Evolutionary conservation across 92 coral and sea anemone species (phyloP).

Genomic region (Palythoa grandiflora): DNA sequence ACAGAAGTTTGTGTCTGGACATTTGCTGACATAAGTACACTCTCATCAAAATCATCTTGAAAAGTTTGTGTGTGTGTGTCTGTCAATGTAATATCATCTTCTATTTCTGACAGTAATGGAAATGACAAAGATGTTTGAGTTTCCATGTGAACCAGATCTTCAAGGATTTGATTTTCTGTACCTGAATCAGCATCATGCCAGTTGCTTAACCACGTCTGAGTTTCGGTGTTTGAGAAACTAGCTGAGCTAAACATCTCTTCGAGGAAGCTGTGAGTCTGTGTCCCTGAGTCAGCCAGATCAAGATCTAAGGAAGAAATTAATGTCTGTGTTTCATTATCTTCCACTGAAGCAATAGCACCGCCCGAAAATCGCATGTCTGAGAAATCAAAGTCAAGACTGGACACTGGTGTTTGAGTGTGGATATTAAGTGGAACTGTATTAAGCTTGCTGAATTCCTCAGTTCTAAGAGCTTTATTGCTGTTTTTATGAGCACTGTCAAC

Average conservation of each 20-base stretch:
- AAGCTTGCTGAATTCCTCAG: conserved; percentile 34
- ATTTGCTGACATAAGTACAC: conserved; percentile 57
- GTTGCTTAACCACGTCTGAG: conserved; percentile 75
- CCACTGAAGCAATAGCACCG: conserved; percentile 70
- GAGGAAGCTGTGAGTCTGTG: conserved; percentile 62
- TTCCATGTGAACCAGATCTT: conserved; percentile 84
- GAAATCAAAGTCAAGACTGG: conserved; percentile 56
- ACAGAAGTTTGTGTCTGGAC: conserved; percentile 69
- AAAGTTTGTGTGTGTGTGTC: conserved; percentile 94
- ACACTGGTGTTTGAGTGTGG: conserved; percentile 75
- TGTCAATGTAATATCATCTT: conserved; percentile 74
- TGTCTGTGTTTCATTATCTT: conserved; percentile 98
- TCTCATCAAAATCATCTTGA: conserved; percentile 66
- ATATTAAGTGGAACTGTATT: conserved; percentile 56
- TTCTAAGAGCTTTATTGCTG: not conserved
- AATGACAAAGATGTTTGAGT: conserved; percentile 78
- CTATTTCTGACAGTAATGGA: conserved; percentile 64
- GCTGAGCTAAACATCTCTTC: conserved; percentile 37
- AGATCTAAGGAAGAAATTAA: conserved; percentile 81
- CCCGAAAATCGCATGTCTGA: conserved; percentile 69
- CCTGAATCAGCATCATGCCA: conserved; percentile 54
- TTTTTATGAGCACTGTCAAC: not conserved
- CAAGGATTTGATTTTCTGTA: conserved; percentile 62
- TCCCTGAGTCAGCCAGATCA: conserved; percentile 89
- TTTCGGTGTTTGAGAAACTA: conserved; percentile 42